These are phyloP conservation scores for Synanthedon vespiformis DNA, from an alignment of 2,888 invertebrate species.

Conservation along the genomic window DNA sequence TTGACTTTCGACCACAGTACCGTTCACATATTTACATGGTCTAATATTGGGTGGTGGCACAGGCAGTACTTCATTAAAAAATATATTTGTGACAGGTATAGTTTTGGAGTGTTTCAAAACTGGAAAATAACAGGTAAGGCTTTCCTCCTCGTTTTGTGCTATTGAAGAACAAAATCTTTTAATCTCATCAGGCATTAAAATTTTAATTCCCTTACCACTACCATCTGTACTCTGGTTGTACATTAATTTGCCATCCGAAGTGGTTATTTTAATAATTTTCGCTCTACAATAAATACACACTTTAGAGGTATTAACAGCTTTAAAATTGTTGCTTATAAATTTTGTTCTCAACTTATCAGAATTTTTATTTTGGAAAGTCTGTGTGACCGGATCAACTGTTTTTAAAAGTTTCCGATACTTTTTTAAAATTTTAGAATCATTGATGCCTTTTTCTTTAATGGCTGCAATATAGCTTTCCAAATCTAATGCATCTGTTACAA, in stretches of 20 bases:
- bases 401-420: slow-evolving; percentile 45
- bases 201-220: slow-evolving; percentile 44
- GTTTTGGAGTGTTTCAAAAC: slow-evolving; percentile 65
- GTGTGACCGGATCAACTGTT: slow-evolving; percentile 30
- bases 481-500: slow-evolving; percentile 78
- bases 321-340: slow-evolving; percentile 55
- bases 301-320: slow-evolving; percentile 49
- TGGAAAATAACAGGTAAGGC: slow-evolving; percentile 79
- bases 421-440: slow-evolving; percentile 38
- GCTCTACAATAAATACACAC: slow-evolving; percentile 68
- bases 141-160: slow-evolving; percentile 77
- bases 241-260: slow-evolving; percentile 73
- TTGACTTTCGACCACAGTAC: slow-evolving; percentile 80
- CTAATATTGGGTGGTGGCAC: slow-evolving; percentile 90
- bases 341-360: slow-evolving; percentile 55
- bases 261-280: slow-evolving; percentile 65
- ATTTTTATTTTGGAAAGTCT: slow-evolving; percentile 58
- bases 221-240: slow-evolving; percentile 36
- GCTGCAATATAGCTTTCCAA: slow-evolving; percentile 60
- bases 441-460: slow-evolving; percentile 43
- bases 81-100: slow-evolving; percentile 80
- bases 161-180: slow-evolving; percentile 77
- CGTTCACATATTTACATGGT: slow-evolving; percentile 76
- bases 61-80: slow-evolving; percentile 86
- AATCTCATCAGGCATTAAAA: slow-evolving; percentile 75